phyloP scores from a whole-genome alignment of 2,888 invertebrate species.

The Hoplodrina ambigua region DNA sequence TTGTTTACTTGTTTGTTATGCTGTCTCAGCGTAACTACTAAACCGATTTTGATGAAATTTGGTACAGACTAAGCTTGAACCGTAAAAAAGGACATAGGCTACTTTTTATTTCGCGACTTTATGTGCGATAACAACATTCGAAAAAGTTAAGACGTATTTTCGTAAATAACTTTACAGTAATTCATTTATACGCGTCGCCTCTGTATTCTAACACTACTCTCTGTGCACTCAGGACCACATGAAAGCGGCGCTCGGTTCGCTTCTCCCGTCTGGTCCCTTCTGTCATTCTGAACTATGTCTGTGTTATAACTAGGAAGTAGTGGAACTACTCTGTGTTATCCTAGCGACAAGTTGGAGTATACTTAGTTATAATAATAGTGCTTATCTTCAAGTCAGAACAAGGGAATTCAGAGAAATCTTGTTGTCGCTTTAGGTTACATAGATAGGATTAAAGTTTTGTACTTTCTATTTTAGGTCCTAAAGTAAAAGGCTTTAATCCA shows the following conservation, averaged over 20 bases:
- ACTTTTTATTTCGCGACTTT: no score
- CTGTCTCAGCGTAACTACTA: no score
- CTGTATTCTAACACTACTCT: conserved; percentile 43
- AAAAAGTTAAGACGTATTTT: not conserved
- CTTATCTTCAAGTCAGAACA: conserved; percentile 35
- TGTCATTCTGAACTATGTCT: conserved; percentile 53
- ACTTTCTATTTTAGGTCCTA: not conserved
- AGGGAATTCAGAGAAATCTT: conserved; percentile 30
- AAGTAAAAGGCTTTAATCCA: no score
- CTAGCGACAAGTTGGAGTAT: conserved; percentile 43
- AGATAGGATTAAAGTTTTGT: not conserved
- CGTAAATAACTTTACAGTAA: not conserved
- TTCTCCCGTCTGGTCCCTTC: conserved; percentile 44
- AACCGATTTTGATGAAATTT: no score
- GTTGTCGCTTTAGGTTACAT: not conserved
- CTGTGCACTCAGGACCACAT: conserved; percentile 40
- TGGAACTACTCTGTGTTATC: conserved; percentile 57
- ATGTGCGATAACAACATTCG: no score
- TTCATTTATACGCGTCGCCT: conserved; percentile 17
- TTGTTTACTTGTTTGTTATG: no score
- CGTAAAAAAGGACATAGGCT: no score
- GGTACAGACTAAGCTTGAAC: no score
- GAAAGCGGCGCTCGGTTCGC: conserved; percentile 49
- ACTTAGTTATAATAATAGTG: conserved; percentile 53
- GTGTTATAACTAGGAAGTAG: conserved; percentile 47